Percentiles rank a stretch among this genome's conserved stretches.
Evolutionary conservation across 2,113 vertebrate genomes (phyloP).

Genomic region (Beaufortia kweichowensis): DNA sequence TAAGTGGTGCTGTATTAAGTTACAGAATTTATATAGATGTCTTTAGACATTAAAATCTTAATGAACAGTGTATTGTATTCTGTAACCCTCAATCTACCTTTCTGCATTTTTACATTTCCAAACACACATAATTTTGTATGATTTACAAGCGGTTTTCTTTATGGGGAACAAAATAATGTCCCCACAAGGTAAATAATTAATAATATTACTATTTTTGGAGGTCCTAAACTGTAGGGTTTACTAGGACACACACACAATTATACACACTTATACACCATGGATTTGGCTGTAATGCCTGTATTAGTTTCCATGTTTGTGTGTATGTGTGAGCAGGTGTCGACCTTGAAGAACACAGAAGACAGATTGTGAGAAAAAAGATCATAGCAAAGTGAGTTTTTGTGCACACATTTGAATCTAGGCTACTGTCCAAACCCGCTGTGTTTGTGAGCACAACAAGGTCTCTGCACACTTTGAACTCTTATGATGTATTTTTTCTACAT

Average conservation of each 20-base stretch:
- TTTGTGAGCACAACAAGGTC: slow-evolving; percentile 7
- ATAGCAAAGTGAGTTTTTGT: neutral
- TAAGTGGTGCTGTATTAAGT: too few relatives aligned
- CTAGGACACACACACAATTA: too few relatives aligned
- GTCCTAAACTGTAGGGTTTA: too few relatives aligned
- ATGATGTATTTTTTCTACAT: neutral
- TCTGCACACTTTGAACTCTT: slow-evolving; percentile 27
- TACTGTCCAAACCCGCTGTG: slow-evolving; percentile 20
- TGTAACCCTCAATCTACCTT: too few relatives aligned
- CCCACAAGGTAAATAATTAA: too few relatives aligned
- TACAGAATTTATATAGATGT: neutral
- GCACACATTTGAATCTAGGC: neutral
- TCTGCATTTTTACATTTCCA: too few relatives aligned
- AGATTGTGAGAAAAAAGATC: slow-evolving; percentile 17
- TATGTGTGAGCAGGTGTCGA: slow-evolving; percentile 26
- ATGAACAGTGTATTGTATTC: too few relatives aligned
- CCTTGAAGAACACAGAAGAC: slow-evolving; percentile 18
- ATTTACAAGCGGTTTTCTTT: too few relatives aligned
- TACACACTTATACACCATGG: neutral
- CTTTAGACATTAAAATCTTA: too few relatives aligned
- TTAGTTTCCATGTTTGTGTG: neutral
- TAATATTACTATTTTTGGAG: too few relatives aligned
- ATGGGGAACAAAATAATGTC: too few relatives aligned
- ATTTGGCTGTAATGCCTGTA: neutral
- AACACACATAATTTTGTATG: too few relatives aligned